These are phyloP conservation scores for Chlorops oryzae DNA, from an alignment of 1,140 invertebrate genomes.

Conservation along the genomic window DNA sequence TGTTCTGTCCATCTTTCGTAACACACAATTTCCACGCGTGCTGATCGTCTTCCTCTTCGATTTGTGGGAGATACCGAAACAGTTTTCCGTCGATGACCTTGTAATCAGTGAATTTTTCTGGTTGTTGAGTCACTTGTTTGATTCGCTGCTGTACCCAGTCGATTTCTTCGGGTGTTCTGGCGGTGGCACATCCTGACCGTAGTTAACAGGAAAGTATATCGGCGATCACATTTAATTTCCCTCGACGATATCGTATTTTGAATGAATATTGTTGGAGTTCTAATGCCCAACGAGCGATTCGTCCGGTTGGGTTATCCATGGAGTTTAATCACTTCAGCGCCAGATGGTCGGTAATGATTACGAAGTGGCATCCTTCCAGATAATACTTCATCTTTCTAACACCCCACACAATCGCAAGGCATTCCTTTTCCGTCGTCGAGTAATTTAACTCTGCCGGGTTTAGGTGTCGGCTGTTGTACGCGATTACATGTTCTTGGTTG, in stretches of 20 bases:
- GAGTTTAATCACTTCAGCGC: conserved; percentile 41
- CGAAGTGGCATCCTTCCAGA: conserved; percentile 11
- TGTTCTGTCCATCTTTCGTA: too few relatives aligned
- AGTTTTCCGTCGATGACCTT: too few relatives aligned
- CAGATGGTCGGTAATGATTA: conserved; percentile 15
- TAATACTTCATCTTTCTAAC: conserved; percentile 9
- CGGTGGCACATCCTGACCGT: too few relatives aligned
- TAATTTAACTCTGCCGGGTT: conserved; percentile 35
- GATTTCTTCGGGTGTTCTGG: too few relatives aligned
- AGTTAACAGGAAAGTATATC: conserved; percentile 24
- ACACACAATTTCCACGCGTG: too few relatives aligned
- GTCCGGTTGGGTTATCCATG: conserved; percentile 27
- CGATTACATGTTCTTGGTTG: conserved; percentile 22
- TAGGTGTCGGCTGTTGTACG: conserved; percentile 23
- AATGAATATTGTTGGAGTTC: conserved; percentile 23
- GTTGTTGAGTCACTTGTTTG: too few relatives aligned
- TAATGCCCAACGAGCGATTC: conserved; percentile 18
- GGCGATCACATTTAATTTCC: conserved; percentile 24
- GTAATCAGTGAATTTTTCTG: too few relatives aligned
- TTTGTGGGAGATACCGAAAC: too few relatives aligned
- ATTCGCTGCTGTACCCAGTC: too few relatives aligned
- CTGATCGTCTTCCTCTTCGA: too few relatives aligned
- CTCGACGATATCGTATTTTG: conserved; percentile 22
- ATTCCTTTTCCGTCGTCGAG: conserved; percentile 48
- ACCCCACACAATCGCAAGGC: conserved; percentile 43